Conservation (phyloP, 2,113 vertebrate species). For the Istiophorus platypterus region DNA sequence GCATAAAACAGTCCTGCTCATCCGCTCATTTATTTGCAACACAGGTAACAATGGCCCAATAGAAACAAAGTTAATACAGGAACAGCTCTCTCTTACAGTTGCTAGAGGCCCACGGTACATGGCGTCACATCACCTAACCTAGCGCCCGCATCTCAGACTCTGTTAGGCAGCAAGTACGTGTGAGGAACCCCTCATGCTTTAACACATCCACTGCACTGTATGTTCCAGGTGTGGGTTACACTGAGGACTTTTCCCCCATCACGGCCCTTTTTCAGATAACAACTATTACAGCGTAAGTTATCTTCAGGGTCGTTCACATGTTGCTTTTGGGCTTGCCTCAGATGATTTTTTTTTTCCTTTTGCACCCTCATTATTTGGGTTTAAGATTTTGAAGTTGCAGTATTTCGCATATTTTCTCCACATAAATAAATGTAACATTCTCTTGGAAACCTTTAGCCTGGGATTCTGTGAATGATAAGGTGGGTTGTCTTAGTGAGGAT, state of each 20-base stretch:
- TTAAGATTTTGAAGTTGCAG: background rate
- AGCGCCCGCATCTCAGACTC: background rate
- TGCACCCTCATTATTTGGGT: background rate
- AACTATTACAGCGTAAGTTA: background rate
- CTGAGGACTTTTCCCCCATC: background rate
- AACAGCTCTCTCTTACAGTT: background rate
- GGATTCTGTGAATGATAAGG: background rate
- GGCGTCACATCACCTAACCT: background rate
- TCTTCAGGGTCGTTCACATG: background rate
- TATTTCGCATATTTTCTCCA: background rate
- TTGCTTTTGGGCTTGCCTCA: background rate
- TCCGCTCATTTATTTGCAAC: background rate
- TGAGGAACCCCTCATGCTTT: conserved; percentile 41
- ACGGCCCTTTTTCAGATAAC: background rate
- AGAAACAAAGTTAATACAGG: background rate
- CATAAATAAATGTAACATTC: background rate
- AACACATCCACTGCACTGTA: conserved; percentile 37
- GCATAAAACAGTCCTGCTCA: background rate
- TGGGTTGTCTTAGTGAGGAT: no score
- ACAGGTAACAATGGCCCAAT: background rate
- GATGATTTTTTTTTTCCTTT: background rate
- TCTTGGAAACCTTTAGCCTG: background rate
- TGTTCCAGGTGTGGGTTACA: conserved; percentile 22
- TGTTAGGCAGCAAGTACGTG: conserved; percentile 47
- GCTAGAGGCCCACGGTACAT: background rate